Percentiles rank a stretch among this genome's conserved stretches.
These are phyloP conservation scores for Dendrolimus kikuchii DNA, from an alignment of 1,140 invertebrate genomes.

Conservation along the genomic window DNA sequence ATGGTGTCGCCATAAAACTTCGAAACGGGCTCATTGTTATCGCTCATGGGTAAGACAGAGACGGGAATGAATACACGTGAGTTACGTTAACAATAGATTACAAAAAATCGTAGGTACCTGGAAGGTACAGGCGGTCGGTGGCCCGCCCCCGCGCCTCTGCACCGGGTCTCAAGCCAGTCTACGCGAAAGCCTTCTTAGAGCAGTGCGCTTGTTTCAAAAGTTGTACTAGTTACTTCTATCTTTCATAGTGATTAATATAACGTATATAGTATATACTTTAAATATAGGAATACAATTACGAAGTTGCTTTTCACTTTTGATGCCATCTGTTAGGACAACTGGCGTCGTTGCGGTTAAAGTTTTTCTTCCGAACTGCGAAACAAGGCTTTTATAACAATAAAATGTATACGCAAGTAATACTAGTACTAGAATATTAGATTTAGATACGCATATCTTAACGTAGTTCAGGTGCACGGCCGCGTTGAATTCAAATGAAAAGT, in stretches of 20 bases:
- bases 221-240: conserved; percentile 1
- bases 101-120: conserved; percentile 58
- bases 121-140: conserved; percentile 43
- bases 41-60: conserved; percentile 26
- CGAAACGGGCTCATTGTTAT: conserved; percentile 20
- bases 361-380: conserved; percentile 6
- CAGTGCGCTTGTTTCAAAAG: conserved; percentile 22
- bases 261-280: too few species aligned
- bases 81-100: conserved; percentile 60
- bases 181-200: conserved; percentile 36
- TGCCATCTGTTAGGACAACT: conserved; percentile 43
- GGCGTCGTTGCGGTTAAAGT: conserved; percentile 47
- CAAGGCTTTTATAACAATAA: conserved; percentile 8
- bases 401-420: conserved; percentile 5
- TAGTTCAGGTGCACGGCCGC: conserved; percentile 14
- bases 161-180: conserved; percentile 38
- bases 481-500: conserved; percentile 48
- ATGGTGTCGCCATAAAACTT: conserved; percentile 19
- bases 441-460: conserved; percentile 17
- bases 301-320: conserved; percentile 9
- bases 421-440: conserved; percentile 5
- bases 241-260: not conserved
- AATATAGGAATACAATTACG: too few species aligned
- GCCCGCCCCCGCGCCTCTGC: conserved; percentile 31
- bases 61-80: conserved; percentile 46